Conservation (phyloP, 2,797 vertebrate species). For the Hippoglossus hippoglossus region DNA sequence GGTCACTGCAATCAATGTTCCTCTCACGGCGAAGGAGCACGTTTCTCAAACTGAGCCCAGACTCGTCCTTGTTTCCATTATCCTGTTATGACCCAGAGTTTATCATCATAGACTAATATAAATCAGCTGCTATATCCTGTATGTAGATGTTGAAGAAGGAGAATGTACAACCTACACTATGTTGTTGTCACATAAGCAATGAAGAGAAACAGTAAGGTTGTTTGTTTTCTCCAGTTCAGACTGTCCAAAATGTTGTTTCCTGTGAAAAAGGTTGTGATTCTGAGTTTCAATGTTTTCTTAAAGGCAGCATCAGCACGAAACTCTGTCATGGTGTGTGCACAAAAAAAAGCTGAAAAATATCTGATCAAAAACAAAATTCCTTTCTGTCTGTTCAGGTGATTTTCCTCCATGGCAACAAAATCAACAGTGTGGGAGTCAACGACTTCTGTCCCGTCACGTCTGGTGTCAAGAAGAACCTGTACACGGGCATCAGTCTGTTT, state of each 20-base stretch:
- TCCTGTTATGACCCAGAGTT: not conserved
- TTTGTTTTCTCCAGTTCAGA: no score
- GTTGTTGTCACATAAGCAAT: not conserved
- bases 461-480: slow-evolving; percentile 90
- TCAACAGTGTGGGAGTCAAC: slow-evolving; percentile 91
- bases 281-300: not conserved
- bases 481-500: slow-evolving; percentile 95
- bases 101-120: not conserved
- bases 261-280: not conserved
- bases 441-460: slow-evolving; percentile 91
- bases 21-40: no score
- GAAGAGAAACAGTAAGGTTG: no score
- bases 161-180: not conserved
- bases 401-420: slow-evolving; percentile 95
- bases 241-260: no score
- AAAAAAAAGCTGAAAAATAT: slow-evolving; percentile 4
- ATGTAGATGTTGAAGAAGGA: not conserved
- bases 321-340: not conserved
- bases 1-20: no score
- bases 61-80: not conserved
- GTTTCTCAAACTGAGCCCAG: not conserved
- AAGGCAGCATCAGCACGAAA: not conserved
- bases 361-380: slow-evolving; percentile 5
- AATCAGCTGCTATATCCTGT: not conserved
- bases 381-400: slow-evolving; percentile 85